Evolutionary conservation across 1,140 invertebrate species (phyloP), one percentile per base, ranked within the genome.

Genomic region (Aradophagus sp.): DNA sequence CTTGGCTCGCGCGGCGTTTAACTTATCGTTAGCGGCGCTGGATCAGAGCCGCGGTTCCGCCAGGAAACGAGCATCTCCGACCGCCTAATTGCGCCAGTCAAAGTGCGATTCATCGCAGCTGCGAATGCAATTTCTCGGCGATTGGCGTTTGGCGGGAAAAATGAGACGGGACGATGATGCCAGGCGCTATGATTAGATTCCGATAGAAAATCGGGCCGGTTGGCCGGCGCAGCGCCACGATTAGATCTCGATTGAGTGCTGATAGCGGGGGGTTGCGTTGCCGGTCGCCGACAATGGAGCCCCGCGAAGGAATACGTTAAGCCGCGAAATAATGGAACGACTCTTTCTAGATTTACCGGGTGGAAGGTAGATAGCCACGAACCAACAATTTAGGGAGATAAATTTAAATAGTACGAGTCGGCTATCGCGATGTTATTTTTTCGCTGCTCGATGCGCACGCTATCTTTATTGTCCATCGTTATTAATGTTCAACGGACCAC

Each of bases 171-270:
- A 8, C 29, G 26, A 42, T 29, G 29, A 42, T 32, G 29, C 12
- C 36, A 12, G 27, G 45, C 34, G 5, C 31, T n/a, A 29, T 16
- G 20, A 58, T 58, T 58, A 36, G 53, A 36, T 45, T 15, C 29
- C 5, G 31, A 38, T 36, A 38, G 15, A 35, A 17, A 34, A 42
- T 44, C 20, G 17, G 26, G 32, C 11, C 27, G 26, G 19, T 53
- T 41, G 14, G 41, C 13, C 29, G 14, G 20, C 6, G 13, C 1
- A 35, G 31, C 31, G 26, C 52, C n/a, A 56, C 34, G 50, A 55
- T 55, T 56, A 45, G 32, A 56, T 36, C 39, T 59, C 32, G 42
- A 59, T 48, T 39, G 39, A 39, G 31, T 38, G 10, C 23, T 14
- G 27, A 50, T 48, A 29, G 6, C 8, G 27, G 10, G 6, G 27